Conservation (phyloP, 2,797 vertebrate species). For the Ambastaia sidthimunki region DNA sequence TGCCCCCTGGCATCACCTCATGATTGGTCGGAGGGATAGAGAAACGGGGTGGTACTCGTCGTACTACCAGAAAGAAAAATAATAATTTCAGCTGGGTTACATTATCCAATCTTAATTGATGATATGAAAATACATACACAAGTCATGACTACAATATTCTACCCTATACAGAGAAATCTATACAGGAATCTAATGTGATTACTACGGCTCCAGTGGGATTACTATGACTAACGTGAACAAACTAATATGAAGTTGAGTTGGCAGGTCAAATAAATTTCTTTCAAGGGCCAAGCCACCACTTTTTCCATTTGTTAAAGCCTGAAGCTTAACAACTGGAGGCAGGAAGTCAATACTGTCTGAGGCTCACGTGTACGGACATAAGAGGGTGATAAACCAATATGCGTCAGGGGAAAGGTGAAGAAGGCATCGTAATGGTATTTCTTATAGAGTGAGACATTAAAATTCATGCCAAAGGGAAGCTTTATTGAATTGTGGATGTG, state of each 20-base stretch:
- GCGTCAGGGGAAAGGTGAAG: slow-evolving; percentile 9
- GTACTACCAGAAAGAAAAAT: slow-evolving; percentile 76
- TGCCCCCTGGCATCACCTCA: slow-evolving; percentile 96
- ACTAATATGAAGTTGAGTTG: slow-evolving; percentile 26
- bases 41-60: slow-evolving; percentile 93
- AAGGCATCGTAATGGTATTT: slow-evolving; percentile 34
- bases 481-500: slow-evolving; percentile 42
- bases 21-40: slow-evolving; percentile 93
- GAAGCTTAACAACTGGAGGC: slow-evolving; percentile 45
- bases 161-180: not conserved
- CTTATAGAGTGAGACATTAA: slow-evolving; percentile 36
- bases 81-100: slow-evolving; percentile 8
- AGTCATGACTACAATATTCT: not conserved
- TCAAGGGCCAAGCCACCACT: slow-evolving; percentile 20
- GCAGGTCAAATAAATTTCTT: slow-evolving; percentile 40
- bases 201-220: not conserved
- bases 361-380: slow-evolving; percentile 19
- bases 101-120: too few species aligned
- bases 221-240: slow-evolving; percentile 37
- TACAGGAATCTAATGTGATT: slow-evolving; percentile 2
- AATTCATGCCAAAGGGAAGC: slow-evolving; percentile 43
- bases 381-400: slow-evolving; percentile 39
- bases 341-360: slow-evolving; percentile 38
- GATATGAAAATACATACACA: not conserved
- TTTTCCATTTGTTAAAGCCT: slow-evolving; percentile 45